Evolutionary conservation across 2,888 invertebrate species (phyloP).

Genomic region (Meteorus cinctellus): DNA sequence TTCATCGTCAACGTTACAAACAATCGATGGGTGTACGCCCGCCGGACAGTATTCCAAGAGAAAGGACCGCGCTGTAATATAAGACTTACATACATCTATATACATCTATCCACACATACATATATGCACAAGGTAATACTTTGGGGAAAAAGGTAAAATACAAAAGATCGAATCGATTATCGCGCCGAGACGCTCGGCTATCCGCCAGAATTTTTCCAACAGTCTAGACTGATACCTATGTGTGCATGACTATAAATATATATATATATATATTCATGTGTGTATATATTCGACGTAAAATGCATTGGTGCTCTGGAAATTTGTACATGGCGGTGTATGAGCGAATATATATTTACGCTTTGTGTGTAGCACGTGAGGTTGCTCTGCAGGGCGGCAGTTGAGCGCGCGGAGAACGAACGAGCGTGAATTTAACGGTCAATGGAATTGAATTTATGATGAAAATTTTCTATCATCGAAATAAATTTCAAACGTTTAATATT

Average conservation of each 20-base stretch:
- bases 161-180: constrained; percentile 25
- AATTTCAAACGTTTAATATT: not conserved
- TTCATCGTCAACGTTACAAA: not conserved
- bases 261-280: too few species aligned
- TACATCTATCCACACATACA: not conserved
- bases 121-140: not conserved
- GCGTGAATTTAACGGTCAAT: constrained; percentile 19
- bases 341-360: not conserved
- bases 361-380: not conserved
- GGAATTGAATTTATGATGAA: constrained; percentile 17
- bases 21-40: not conserved
- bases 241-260: not conserved
- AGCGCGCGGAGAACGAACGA: not conserved
- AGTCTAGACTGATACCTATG: not conserved
- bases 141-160: constrained; percentile 11
- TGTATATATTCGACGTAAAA: not conserved
- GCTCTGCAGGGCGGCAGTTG: not conserved
- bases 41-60: not conserved
- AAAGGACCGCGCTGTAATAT: not conserved
- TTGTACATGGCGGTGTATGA: not conserved
- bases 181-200: not conserved
- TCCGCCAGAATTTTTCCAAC: constrained; percentile 7
- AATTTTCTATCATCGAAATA: constrained; percentile 1
- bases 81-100: not conserved
- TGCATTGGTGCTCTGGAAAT: not conserved